Conservation (phyloP, 2,113 vertebrate genomes). For the Tetraodon nigroviridis region DNA sequence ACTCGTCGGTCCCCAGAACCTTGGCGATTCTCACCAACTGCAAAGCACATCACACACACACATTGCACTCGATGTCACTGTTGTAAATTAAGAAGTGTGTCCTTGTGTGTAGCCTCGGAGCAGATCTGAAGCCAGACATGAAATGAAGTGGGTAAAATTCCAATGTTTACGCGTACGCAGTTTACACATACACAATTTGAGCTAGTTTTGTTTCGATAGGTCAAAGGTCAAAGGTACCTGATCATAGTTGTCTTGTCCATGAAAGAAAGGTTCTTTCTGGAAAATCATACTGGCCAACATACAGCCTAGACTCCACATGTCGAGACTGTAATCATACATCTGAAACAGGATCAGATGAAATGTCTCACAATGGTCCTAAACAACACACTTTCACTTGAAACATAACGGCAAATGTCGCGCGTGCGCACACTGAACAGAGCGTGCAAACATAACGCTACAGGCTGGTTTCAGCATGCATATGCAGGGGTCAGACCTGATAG, state of each 20-base stretch:
- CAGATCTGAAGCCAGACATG: too few species aligned
- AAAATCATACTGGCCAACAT: conserved; percentile 99
- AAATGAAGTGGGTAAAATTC: too few species aligned
- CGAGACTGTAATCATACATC: conserved; percentile 99
- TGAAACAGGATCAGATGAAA: conserved; percentile 62
- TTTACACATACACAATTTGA: too few species aligned
- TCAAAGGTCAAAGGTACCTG: conserved; percentile 76
- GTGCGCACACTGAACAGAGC: too few species aligned
- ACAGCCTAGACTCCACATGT: conserved; percentile 99
- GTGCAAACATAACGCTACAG: background rate
- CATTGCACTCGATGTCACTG: background rate
- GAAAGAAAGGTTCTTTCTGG: conserved; percentile 98
- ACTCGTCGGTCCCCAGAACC: conserved; percentile 95
- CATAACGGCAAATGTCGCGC: too few species aligned
- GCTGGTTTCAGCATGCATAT: background rate
- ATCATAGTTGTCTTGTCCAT: conserved; percentile 98
- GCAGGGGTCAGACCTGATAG: conserved; percentile 83
- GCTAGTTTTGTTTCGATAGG: too few species aligned
- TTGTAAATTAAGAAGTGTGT: too few species aligned
- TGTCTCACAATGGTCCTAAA: background rate
- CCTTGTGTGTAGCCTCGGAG: too few species aligned
- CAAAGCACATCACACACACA: conserved; percentile 40
- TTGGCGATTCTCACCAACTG: conserved; percentile 97
- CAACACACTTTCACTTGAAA: background rate
- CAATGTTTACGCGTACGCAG: too few species aligned